Conservation (phyloP, 2,113 vertebrate genomes). For the Manacus vitellinus region DNA sequence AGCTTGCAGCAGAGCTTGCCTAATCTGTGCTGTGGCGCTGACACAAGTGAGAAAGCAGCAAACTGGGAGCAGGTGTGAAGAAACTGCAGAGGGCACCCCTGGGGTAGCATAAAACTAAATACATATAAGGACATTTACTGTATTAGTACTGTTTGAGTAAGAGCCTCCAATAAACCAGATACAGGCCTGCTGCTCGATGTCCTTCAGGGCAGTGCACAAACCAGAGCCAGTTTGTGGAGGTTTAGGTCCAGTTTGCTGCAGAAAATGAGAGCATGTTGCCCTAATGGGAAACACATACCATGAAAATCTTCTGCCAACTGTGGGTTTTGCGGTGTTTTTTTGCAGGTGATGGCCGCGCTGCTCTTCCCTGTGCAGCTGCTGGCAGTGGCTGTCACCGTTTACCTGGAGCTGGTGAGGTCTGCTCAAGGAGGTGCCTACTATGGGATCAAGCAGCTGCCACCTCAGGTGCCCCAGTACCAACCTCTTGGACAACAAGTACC, state of each 20-base stretch:
- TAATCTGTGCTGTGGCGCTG: background rate
- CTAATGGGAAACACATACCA: rapidly evolving
- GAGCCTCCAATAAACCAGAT: background rate
- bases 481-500: conserved; percentile 86
- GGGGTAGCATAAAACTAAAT: background rate
- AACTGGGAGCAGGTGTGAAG: background rate
- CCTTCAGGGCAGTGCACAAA: background rate
- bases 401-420: conserved; percentile 72
- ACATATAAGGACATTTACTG: background rate
- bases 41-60: background rate
- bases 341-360: conserved; percentile 74
- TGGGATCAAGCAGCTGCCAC: conserved; percentile 87
- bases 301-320: background rate
- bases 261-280: background rate
- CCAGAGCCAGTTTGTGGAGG: background rate
- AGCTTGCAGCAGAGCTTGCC: background rate
- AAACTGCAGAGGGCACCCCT: background rate
- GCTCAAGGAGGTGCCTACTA: conserved; percentile 87
- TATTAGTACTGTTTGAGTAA: background rate
- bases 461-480: conserved; percentile 84
- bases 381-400: conserved; percentile 67
- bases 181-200: background rate
- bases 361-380: conserved; percentile 69
- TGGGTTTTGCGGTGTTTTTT: background rate
- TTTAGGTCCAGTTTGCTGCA: background rate